Base-by-base conservation (phyloP, 2,888 invertebrate genomes). In the Leptinotarsa rubiginosa region DNA sequence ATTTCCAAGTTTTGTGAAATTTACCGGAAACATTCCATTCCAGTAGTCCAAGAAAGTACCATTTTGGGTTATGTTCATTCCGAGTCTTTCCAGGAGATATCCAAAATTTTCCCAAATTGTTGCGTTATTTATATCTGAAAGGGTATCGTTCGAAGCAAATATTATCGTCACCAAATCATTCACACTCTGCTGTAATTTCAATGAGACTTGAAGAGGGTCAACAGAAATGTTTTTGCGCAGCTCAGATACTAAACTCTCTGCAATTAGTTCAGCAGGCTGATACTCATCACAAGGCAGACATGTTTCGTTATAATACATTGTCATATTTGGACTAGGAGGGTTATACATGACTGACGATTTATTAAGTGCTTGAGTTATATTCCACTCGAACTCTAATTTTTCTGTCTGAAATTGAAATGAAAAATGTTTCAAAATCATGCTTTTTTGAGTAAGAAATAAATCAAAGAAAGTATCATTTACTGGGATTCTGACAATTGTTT, bases 341-440 rank as follows among this genome's bases (percentile, higher is more conserved):
- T 68, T 74, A 12, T 25, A 49, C 15, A 64, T 31, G 4, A 41
- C 12, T 25, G 64, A 25, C 3, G 70, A 68, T 47, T 71, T 66
- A 47, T 82, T 77, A 18, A 73, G 77, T 70, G 49, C 64, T 75
- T 70, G 0, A 84, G 86, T 83, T 84, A 81, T 88, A 80, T 80
- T 73, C 79, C 92, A 90, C 77, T 93, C 85, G 75, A 86, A 83
- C 83, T 90, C 86, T 54, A 92, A 85, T 79, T 93, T 89, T 80
- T 86, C 85, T 76, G 91, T 91, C 86, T 85, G 77, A 64, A 83
- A 75, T 62, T 88, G 89, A 59, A 67, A 65, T 7, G 3, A 4
- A 12, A 31, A 10, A 10, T 1, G 0, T 10, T 41, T 41, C 10
- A 0, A 41, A 41, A 41, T 41, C 2, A 41, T 41, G 3, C 41